Percentiles rank a stretch among this genome's conserved stretches.
These are phyloP conservation scores for Periparus ater DNA, from an alignment of 2,797 vertebrate genomes.

Conservation along the genomic window DNA sequence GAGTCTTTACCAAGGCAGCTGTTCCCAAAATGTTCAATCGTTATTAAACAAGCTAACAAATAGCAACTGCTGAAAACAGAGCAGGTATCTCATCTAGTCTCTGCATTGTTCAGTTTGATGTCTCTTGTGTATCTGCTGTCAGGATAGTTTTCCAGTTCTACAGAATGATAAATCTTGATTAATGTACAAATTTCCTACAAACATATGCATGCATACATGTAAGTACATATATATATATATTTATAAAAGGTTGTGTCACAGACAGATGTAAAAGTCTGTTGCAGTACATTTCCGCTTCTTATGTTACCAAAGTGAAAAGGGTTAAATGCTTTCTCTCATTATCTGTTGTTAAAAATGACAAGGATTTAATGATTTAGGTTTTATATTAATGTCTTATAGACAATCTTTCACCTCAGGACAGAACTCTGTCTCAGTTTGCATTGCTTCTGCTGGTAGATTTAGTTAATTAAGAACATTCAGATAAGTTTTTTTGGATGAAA, in stretches of 20 bases:
- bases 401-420: neutral
- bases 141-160: neutral
- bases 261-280: neutral
- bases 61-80: neutral
- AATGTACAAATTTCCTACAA: neutral
- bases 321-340: neutral
- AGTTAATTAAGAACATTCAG: neutral
- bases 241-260: neutral
- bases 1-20: neutral
- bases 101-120: neutral
- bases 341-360: neutral
- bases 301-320: neutral
- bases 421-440: neutral
- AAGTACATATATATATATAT: neutral
- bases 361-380: neutral
- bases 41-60: neutral
- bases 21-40: neutral
- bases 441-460: neutral
- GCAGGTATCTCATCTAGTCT: neutral
- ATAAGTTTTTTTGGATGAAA: neutral
- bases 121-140: neutral
- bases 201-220: rapidly evolving
- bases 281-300: neutral
- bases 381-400: neutral
- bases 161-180: neutral